Base-by-base conservation (phyloP, 2,888 invertebrate species). In the Salticus scenicus region DNA sequence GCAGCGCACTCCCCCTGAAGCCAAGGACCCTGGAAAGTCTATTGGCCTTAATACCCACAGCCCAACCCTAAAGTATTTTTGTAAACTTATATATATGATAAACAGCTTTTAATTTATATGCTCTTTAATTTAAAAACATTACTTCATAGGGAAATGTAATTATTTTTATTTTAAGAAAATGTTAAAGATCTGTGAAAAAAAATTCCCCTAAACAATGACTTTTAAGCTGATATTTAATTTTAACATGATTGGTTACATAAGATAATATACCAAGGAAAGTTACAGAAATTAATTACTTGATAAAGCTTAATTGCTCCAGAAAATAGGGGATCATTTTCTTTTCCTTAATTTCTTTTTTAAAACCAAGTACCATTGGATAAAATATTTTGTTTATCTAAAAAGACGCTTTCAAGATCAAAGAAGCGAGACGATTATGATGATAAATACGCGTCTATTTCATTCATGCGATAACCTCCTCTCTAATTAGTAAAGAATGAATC, bases 371-470 rank as follows among this genome's bases (percentile, higher is more conserved):
- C 14, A 47, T 20, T 12, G 41, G n/a, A 47, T 51, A 86, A n/a
- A n/a, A n/a, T n/a, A n/a, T 86, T 86, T 86, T 86, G 72, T 86
- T 86, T 86, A 86, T 80, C 76, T 86, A 86, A 86, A 86, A 80
- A 72, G 66, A 57, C 64, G 47, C 47, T 37, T 71, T 41, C 30
- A 64, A 24, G 73, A 77, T 67, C 41, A 75, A 82, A 74, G 57
- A 42, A 75, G 75, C 64, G 64, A 33, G 70, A 42, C 71, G 70
- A 82, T 82, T 33, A 64, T 57, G 63, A 30, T 42, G 2, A 64
- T 75, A n/a, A n/a, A 75, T 82, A 57, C n/a, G 75, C 24, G 70
- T 47, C 64, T 71, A 31, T 20, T 42, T 28, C 63, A 17, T 12
- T 24, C 14, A 47, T 47, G 12, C 7, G 10, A 33, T 12, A 41